phyloP scores from a whole-genome alignment of 2,797 vertebrate species.

The Oreochromis grahami region DNA sequence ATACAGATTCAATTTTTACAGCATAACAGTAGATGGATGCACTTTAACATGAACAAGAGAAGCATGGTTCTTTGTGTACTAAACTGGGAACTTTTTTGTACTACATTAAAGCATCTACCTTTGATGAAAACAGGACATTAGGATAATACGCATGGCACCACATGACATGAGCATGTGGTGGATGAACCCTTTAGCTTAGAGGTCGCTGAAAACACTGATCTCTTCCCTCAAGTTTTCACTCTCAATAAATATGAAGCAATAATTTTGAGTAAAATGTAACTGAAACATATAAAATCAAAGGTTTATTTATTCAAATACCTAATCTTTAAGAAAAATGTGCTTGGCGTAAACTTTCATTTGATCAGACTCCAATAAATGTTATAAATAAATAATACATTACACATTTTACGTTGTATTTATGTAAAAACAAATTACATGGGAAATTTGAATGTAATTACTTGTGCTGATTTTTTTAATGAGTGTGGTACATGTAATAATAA shows the following conservation, averaged over 20 bases:
- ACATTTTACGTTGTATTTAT: not conserved
- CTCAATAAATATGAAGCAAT: not conserved
- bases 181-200: not conserved
- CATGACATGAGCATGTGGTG: not conserved
- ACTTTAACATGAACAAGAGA: not conserved
- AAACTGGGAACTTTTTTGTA: not conserved
- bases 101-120: not conserved
- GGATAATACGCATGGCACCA: not conserved
- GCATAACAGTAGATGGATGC: not conserved
- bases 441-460: not conserved
- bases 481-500: not conserved
- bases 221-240: not conserved
- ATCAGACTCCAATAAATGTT: not conserved
- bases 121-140: not conserved
- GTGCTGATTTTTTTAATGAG: not conserved
- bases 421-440: not conserved
- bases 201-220: not conserved
- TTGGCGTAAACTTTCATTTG: not conserved
- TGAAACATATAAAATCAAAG: not conserved
- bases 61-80: not conserved
- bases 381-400: not conserved
- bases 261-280: not conserved
- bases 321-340: not conserved
- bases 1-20: not conserved
- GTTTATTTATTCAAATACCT: not conserved